A percentile compares a stretch with the other conserved stretches of the same genome.
Conservation (phyloP, 2,797 vertebrate species). For the Morus bassanus region DNA sequence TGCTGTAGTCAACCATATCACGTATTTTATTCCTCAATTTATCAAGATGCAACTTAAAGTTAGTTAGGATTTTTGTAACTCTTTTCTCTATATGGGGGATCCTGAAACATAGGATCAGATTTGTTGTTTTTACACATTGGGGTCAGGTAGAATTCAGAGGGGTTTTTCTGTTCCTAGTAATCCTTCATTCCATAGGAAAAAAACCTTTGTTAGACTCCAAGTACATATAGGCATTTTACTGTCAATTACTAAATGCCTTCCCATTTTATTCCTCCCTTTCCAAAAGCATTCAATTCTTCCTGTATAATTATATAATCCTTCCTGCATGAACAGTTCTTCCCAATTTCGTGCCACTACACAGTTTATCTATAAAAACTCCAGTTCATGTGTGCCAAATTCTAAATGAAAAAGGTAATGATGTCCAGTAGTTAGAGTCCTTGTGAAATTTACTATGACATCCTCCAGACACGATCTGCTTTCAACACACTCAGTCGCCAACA, state of each 20-base stretch:
- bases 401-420: not conserved
- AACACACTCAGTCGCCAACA: not conserved
- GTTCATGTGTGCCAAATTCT: not conserved
- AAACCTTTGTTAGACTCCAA: not conserved
- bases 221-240: not conserved
- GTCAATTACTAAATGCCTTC: not conserved
- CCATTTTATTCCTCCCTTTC: not conserved
- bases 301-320: not conserved
- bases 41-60: not conserved
- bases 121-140: rapidly evolving
- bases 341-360: not conserved
- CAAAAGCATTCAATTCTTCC: not conserved
- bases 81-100: not conserved
- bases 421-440: not conserved
- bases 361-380: not conserved
- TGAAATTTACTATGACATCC: not conserved
- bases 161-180: not conserved
- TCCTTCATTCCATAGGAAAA: not conserved
- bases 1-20: not conserved
- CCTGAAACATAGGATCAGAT: not conserved
- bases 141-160: not conserved
- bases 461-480: rapidly evolving
- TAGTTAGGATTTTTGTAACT: not conserved
- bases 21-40: not conserved
- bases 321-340: not conserved